Evolutionary conservation across 2,113 vertebrate species (phyloP), one percentile per base, ranked within the genome.

Genomic region (Cottus gobio): DNA sequence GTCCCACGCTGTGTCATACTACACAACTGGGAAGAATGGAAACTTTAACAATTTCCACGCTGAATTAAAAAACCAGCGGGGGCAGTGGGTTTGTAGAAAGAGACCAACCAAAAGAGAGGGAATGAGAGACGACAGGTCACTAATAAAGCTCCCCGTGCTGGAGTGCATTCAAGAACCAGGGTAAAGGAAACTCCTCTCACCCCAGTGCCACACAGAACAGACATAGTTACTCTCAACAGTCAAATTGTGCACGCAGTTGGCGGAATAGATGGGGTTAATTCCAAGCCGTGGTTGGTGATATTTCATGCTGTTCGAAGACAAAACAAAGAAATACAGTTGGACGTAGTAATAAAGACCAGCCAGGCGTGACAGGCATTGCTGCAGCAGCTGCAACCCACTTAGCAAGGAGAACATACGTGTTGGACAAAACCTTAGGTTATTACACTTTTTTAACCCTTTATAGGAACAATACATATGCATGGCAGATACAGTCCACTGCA

Each of bases 271-370:
- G 34, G 67, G 57, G 75, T 65, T 77, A 28, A 63, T 85, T 84
- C 66, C 67, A 72, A 52, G 22, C 44, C 24, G 28, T 70, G 37
- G 71, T 73, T 83, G 60, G 57, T 34, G 52, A 31, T 42, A 61
- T 82, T 50, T 82, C 69, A 72, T 44, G 66, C 66, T 61, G 63
- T 62, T 74, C 52, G 37, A 75, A 60, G 18, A 70, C 52, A 20
- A 71, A 81, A 80, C 73, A 75, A 83, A 80, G 50, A 80, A 79
- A 67, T 77, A 20, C 37, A 70, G 31, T 88, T 72, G 56, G 79
- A 69, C 65, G 39, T n/a, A 28, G 37, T 37, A 24, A 52, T 37
- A 69, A 73, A 58, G 60, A 16, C 26, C n/a, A 71, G 63, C 54
- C 58, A 60, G 48, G 52, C 12, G 9, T 66, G 30, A 62, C 56